Percentiles rank a stretch among this genome's conserved stretches.
These are phyloP conservation scores for Luehdorfia chinensis DNA, from an alignment of 1,140 invertebrate species.

Conservation along the genomic window DNA sequence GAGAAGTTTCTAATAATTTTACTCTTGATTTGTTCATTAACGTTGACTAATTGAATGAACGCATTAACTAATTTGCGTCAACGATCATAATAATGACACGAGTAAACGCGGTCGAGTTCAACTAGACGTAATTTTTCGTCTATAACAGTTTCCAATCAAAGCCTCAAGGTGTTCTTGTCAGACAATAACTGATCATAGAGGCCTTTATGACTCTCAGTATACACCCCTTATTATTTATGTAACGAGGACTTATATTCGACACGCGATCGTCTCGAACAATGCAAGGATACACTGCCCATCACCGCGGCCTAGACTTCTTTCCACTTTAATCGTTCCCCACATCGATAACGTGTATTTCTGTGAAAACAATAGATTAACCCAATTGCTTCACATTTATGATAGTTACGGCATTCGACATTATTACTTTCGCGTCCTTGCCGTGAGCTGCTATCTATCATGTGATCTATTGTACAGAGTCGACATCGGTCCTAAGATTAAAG, in stretches of 20 bases:
- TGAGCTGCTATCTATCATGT: conserved; percentile 68
- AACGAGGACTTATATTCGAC: conserved; percentile 69
- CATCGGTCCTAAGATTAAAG: conserved; percentile 72
- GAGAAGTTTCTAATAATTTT: too few relatives aligned
- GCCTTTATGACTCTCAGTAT: conserved; percentile 19
- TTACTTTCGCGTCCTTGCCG: conserved; percentile 70
- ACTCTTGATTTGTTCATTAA: too few relatives aligned
- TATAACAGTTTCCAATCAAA: conserved; percentile 8
- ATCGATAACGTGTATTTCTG: conserved; percentile 46
- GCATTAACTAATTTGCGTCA: too few relatives aligned
- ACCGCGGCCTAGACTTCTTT: conserved; percentile 69
- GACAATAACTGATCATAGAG: conserved; percentile 1
- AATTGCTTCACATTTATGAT: conserved; percentile 43
- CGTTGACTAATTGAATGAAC: too few relatives aligned
- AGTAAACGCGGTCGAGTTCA: conserved; percentile 9
- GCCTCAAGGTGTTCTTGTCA: conserved; percentile 6
- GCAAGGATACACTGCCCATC: conserved; percentile 61
- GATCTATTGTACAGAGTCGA: conserved; percentile 72
- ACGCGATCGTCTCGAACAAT: conserved; percentile 69
- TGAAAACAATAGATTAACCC: conserved; percentile 64
- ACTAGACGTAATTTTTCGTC: conserved; percentile 4
- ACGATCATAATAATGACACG: too few relatives aligned
- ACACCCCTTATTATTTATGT: conserved; percentile 70
- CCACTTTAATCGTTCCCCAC: conserved; percentile 58
- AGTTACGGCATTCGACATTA: conserved; percentile 37